A percentile compares a stretch with the other conserved stretches of the same genome.
Evolutionary conservation across 2,797 vertebrate genomes (phyloP).

Genomic region (Huso huso): DNA sequence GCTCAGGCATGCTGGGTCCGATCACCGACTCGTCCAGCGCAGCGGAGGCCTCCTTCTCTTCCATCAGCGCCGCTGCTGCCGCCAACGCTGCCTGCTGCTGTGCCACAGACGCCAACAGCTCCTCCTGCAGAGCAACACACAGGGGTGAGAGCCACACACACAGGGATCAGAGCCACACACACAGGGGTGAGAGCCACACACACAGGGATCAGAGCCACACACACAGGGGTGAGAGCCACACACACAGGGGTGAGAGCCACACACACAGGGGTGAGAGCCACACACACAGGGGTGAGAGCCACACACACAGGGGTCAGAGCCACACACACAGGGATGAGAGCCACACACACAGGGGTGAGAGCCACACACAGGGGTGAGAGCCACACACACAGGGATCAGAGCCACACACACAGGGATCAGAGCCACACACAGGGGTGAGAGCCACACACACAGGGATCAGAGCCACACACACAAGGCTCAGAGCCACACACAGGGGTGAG

Average conservation of each 20-base stretch:
- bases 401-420: too few relatives aligned
- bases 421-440: too few relatives aligned
- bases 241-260: neutral
- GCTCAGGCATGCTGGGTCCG: slow-evolving; percentile 68
- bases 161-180: neutral
- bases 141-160: neutral
- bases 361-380: too few relatives aligned
- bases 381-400: too few relatives aligned
- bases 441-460: too few relatives aligned
- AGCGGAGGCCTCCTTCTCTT: slow-evolving; percentile 51
- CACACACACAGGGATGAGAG: too few relatives aligned
- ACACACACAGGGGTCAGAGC: too few relatives aligned
- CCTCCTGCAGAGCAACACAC: slow-evolving; percentile 55
- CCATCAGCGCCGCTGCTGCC: slow-evolving; percentile 55
- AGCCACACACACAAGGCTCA: too few relatives aligned
- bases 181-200: too few relatives aligned
- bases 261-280: neutral
- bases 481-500: too few relatives aligned
- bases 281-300: too few relatives aligned
- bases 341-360: too few relatives aligned
- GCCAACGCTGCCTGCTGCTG: slow-evolving; percentile 64
- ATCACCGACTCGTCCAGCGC: slow-evolving; percentile 53
- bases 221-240: neutral
- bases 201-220: neutral
- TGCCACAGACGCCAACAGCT: slow-evolving; percentile 59